phyloP scores from a whole-genome alignment of 2,113 vertebrate genomes.

The Capreolus pygargus region DNA sequence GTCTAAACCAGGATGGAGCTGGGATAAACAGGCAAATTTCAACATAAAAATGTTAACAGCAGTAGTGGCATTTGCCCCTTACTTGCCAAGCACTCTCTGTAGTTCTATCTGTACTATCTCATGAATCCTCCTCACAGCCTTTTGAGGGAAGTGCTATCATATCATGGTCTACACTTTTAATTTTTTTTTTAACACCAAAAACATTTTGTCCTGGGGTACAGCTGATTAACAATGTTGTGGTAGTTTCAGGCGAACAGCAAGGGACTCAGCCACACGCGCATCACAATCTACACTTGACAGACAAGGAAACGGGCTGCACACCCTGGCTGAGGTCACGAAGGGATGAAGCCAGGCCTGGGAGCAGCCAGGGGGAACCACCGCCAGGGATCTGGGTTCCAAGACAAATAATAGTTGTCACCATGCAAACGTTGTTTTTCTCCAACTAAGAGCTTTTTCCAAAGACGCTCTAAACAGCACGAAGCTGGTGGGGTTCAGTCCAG shows the following conservation, averaged over 20 bases:
- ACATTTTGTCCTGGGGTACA: background rate
- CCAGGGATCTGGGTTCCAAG: conserved; percentile 26
- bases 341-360: background rate
- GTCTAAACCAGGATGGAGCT: background rate
- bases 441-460: conserved; percentile 40
- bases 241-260: background rate
- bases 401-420: conserved; percentile 41
- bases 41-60: background rate
- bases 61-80: background rate
- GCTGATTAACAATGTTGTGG: background rate
- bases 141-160: background rate
- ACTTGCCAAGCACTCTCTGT: background rate
- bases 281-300: background rate
- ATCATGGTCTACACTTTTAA: background rate
- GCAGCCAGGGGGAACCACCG: background rate
- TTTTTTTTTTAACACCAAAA: background rate
- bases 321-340: background rate
- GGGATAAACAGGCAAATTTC: background rate
- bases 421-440: conserved; percentile 40
- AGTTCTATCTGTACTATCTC: background rate
- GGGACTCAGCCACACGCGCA: background rate
- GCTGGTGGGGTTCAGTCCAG: background rate
- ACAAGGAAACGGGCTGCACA: background rate
- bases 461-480: conserved; percentile 1
- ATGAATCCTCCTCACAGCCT: background rate